Percentiles rank a stretch among this genome's conserved stretches.
Conservation (phyloP, 2,113 vertebrate genomes). For the human (Homo sapiens) region DNA sequence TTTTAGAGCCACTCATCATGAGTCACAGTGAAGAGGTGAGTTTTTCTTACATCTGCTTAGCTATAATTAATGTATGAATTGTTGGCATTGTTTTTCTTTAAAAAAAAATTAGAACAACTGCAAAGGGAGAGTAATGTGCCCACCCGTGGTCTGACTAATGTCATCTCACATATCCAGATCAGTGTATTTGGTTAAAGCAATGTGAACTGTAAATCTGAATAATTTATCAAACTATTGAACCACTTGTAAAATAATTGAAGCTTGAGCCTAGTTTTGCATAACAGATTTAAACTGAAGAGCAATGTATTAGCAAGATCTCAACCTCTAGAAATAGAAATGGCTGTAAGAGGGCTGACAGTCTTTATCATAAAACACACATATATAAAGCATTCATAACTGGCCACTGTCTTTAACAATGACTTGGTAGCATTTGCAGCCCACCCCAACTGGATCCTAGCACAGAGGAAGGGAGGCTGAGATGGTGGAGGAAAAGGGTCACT, state of each 20-base stretch:
- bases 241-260: slow-evolving; percentile 70
- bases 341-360: neutral
- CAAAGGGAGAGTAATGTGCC: neutral
- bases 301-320: slow-evolving; percentile 34
- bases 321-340: neutral
- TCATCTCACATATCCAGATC: slow-evolving; percentile 55
- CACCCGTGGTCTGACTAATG: neutral
- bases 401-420: neutral
- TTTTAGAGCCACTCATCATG: neutral
- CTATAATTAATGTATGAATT: slow-evolving; percentile 48
- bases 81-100: slow-evolving; percentile 28
- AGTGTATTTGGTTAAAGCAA: slow-evolving; percentile 73
- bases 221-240: slow-evolving; percentile 73
- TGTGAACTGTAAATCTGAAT: slow-evolving; percentile 68
- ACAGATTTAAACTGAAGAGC: slow-evolving; percentile 45
- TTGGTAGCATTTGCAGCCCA: no score
- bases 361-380: neutral
- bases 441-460: neutral
- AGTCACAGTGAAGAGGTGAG: neutral
- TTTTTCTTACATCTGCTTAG: neutral
- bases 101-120: slow-evolving; percentile 28
- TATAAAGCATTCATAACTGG: neutral
- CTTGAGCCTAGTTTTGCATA: slow-evolving; percentile 57
- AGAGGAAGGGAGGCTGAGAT: neutral
- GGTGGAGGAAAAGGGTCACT: rapidly evolving